Evolutionary conservation across 2,888 invertebrate species (phyloP), one percentile per base, ranked within the genome.

Genomic region (Darwinula stevensoni): DNA sequence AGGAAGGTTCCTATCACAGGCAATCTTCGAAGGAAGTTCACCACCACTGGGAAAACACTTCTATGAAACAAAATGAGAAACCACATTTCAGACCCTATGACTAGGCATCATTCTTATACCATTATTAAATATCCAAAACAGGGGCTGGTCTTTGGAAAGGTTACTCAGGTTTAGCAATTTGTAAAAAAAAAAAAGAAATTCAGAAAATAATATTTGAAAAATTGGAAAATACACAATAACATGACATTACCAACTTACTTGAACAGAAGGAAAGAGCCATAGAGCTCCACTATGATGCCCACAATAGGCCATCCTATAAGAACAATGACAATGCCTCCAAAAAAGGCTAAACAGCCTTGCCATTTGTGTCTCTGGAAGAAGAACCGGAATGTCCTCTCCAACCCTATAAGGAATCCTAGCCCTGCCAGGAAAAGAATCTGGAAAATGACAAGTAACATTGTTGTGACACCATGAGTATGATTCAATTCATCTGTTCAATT

Each of bases 301-400:
- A 91, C 57, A 41, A 97, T 59, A 1, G 97, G 94, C 73, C 80
- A 97, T 6, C 94, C 94, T 18, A 88, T 50, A 9, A 97, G 59
- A 16, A 99, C 91, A 31, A 91, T 62, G 4, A 69, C 51, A 41
- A 97, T 80, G 2, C 97, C 97, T 11, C 80, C 76, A 46, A 91
- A 73, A 54, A 91, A 91, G 0, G 76, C 69, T 2, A 66, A 54
- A 0, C 80, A 72, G 0, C 78, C 91, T 59, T 74, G 82, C 32
- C 76, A 56, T 62, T 94, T 97, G 50, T 91, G 88, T 39, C 68
- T 57, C 57, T 97, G 94, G 53, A 97, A 97, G 59, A 99, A 97
- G 53, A 97, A 99, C 4, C 12, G 66, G 45, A 91, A 69, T 4
- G 94, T 94, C 47, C 91, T 57, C 51, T 84, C 76, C 16, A 91